Base-by-base conservation (phyloP, 2,888 invertebrate species). In the Elysia crispata region DNA sequence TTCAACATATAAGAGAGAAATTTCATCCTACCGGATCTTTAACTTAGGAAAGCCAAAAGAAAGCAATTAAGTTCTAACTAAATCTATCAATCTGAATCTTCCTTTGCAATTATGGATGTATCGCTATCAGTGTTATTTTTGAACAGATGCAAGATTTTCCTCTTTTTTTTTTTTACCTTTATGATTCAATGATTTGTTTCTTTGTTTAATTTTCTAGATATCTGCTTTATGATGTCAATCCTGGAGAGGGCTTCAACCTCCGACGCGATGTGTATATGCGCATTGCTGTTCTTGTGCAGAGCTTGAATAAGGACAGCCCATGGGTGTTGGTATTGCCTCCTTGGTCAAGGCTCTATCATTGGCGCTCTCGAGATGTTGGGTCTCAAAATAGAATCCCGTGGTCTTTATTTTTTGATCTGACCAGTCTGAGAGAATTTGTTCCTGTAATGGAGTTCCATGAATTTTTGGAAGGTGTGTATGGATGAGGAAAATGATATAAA, bases 191-290 rank as follows among this genome's bases (percentile, higher is more conserved):
- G 0, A 25, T 33, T 1, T 18, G 11, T n/a, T 33, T 23, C 28
- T 25, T 31, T 0, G 13, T 28, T 28, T 60, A 25, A 70, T 8
- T 82, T n/a, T 83, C 74, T 86, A 97, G 96, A 88, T 97, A 95
- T 89, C 92, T 99, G 77, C 94, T 99, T 73, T 99, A 98, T 92
- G 97, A 98, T 91, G 95, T 99, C 0, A 99, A 99, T 93, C 95
- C 95, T 1, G 95, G 96, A 0, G 99, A 99, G 93, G 99, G 99
- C 0, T 99, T 99, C 90, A 99, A 99, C 93, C 94, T 99, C 83
- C 94, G 98, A 23, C 94, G 99, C 54, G 99, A 99, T 93, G 98
- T 99, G 1, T 99, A 97, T 89, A 95, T 99, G 94, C 94, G 99
- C 86, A 94, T 98, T 87, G 97, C 98, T 0, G 95, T 96, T 70